phyloP scores from a whole-genome alignment of 2,888 invertebrate species.

The Heliconius ismenius region DNA sequence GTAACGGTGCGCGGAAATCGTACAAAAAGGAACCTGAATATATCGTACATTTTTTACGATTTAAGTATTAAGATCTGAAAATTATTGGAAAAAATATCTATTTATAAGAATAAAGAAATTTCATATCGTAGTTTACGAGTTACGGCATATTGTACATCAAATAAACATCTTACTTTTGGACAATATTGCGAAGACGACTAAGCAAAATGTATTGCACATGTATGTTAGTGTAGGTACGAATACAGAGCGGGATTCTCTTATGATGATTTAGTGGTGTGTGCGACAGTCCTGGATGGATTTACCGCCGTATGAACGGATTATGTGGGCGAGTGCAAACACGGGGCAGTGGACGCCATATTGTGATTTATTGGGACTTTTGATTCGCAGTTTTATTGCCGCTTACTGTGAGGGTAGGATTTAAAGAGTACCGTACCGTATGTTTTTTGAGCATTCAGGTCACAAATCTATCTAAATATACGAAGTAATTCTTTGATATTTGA shows the following conservation, averaged over 20 bases:
- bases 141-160: conserved; percentile 29
- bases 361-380: conserved; percentile 79
- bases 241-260: conserved; percentile 74
- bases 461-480: neutral
- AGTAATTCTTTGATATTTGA: neutral
- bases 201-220: conserved; percentile 58
- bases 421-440: conserved; percentile 40
- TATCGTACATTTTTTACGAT: conserved; percentile 63
- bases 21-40: conserved; percentile 69
- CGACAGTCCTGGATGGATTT: conserved; percentile 80
- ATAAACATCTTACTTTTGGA: conserved; percentile 34
- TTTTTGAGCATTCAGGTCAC: conserved; percentile 26
- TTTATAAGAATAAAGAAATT: conserved; percentile 32
- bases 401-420: conserved; percentile 58
- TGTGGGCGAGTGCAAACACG: conserved; percentile 82
- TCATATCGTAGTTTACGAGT: conserved; percentile 24
- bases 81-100: conserved; percentile 64
- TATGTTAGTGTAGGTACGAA: conserved; percentile 41
- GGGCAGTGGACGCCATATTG: conserved; percentile 79
- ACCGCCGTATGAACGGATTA: conserved; percentile 81
- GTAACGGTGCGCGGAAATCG: conserved; percentile 71
- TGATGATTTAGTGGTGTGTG: conserved; percentile 78
- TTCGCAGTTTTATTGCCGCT: conserved; percentile 76
- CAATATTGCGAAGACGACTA: conserved; percentile 29
- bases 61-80: conserved; percentile 52